Percentiles rank a stretch among this genome's conserved stretches.
Evolutionary conservation across 2,113 vertebrate species (phyloP).

Genomic region (Prinia subflava): DNA sequence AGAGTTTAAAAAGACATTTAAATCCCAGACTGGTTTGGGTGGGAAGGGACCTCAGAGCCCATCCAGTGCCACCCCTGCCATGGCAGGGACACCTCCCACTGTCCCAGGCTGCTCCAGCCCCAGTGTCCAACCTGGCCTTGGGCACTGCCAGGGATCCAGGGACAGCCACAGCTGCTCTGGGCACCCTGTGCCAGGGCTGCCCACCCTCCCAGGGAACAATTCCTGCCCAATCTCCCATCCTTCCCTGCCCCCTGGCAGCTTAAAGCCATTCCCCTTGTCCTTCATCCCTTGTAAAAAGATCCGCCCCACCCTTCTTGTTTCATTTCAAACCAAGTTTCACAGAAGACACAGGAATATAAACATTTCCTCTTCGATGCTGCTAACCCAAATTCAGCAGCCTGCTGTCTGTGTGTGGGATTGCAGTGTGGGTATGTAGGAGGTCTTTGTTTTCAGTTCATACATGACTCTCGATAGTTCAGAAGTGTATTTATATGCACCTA

Average conservation of each 20-base stretch:
- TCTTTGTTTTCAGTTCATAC: background rate
- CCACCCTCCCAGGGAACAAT: fast-evolving
- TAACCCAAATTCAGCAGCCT: background rate
- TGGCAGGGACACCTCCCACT: background rate
- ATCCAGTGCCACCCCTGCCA: background rate
- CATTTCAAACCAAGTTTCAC: background rate
- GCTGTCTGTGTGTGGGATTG: background rate
- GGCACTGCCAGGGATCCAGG: background rate
- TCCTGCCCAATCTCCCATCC: background rate
- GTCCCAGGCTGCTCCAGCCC: background rate
- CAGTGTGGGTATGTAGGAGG: background rate
- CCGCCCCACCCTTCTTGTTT: background rate
- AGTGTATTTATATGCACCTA: background rate
- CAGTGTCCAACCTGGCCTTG: background rate
- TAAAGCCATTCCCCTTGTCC: background rate
- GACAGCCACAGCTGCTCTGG: background rate
- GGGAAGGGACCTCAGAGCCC: fast-evolving
- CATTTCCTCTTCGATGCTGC: background rate
- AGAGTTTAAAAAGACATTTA: background rate
- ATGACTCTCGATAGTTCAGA: fast-evolving
- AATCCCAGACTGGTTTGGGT: background rate
- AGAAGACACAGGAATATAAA: background rate
- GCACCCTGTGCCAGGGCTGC: background rate
- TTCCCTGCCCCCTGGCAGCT: background rate
- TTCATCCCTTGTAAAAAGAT: background rate